Conservation (phyloP, 2,113 vertebrate species). For the Craseonycteris thonglongyai region DNA sequence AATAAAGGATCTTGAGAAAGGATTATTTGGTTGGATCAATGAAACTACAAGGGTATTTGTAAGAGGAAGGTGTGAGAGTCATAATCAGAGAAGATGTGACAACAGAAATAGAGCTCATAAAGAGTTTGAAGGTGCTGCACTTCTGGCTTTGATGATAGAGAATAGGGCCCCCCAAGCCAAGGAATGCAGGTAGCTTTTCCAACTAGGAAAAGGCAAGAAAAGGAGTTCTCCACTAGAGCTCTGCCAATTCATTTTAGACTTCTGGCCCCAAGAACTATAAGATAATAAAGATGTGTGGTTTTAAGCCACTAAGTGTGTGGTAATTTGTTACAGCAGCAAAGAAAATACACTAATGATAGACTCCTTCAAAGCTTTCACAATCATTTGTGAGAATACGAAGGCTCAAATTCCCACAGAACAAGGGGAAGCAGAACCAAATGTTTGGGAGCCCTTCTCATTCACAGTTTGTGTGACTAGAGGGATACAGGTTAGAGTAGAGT, state of each 20-base stretch:
- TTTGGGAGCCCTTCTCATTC: neutral
- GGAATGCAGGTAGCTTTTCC: neutral
- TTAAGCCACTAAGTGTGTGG: neutral
- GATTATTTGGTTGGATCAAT: neutral
- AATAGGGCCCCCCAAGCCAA: neutral
- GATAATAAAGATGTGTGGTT: neutral
- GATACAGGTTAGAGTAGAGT: too few species aligned
- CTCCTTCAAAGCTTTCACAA: neutral
- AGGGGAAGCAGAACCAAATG: neutral
- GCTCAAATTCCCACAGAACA: neutral
- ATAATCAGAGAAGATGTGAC: neutral
- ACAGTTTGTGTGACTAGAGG: accelerated
- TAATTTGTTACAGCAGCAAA: neutral
- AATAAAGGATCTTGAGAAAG: neutral
- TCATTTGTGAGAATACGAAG: neutral
- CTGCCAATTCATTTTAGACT: neutral
- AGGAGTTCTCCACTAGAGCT: neutral
- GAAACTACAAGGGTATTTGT: neutral
- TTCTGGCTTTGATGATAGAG: neutral
- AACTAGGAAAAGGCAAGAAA: neutral
- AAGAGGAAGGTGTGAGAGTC: neutral
- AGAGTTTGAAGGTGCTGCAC: neutral
- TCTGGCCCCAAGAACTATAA: neutral
- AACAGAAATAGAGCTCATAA: neutral
- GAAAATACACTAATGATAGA: neutral